Base-by-base conservation (phyloP, 2,113 vertebrate genomes). In the Tyto alba region DNA sequence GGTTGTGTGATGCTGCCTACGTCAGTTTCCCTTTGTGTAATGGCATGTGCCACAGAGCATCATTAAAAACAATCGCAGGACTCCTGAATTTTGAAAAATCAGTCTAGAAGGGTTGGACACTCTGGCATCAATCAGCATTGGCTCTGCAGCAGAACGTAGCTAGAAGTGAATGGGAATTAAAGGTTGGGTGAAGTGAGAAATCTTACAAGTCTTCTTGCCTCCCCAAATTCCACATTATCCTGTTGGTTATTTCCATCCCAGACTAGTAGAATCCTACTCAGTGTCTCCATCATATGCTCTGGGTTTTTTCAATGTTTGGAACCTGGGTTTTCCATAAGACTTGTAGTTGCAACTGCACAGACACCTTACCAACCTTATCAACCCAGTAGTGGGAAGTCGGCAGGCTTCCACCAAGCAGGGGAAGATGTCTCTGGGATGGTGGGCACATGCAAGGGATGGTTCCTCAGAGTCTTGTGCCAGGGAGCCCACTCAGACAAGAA, bases 341-440 rank as follows among this genome's bases (percentile, higher is more conserved):
- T 68, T 7, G 2, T 11, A 41, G 52, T 4, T 93, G 68, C 30
- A 48, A 71, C 32, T 64, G 74, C 48, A 63, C n/a, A 50, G 74
- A 47, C 34, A 60, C 36, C 36, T 41, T 38, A 52, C n/a, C 52
- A 13, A 7, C 62, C 57, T 20, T 47, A 64, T 18, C 36, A 47
- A 2, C 30, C 12, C 1, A 0, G 34, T 6, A 32, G 8, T 22
- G 53, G 40, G 48, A 85, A 68, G 48, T 38, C 48, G 38, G 18
- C 11, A 59, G 38, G 68, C 55, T 85, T 85, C 76, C 50, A 59
- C 23, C 3, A 1, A 52, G 21, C 11, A 32, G 81, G 17, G 36
- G 32, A 40, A 55, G 48, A 38, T 56, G 34, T 60, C 66, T 78
- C 73, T 66, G 40, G 77, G 41, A 23, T 36, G 43, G 53, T 63